A percentile compares a stretch with the other conserved stretches of the same genome.
Conservation (phyloP, 2,888 invertebrate genomes). For the Coleophora deauratella region DNA sequence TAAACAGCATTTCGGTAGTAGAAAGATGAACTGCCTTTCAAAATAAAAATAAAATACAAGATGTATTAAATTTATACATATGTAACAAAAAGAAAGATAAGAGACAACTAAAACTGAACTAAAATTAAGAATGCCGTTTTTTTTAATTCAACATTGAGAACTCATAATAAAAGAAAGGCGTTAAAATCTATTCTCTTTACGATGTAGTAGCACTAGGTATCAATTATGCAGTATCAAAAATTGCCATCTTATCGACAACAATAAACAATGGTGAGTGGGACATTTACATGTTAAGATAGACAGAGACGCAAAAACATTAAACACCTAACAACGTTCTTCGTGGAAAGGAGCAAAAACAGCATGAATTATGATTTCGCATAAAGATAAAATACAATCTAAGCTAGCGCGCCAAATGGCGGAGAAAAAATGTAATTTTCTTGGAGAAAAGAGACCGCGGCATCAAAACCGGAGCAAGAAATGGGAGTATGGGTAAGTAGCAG, state of each 20-base stretch:
- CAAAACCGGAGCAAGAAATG: conserved; percentile 44
- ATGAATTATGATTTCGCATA: conserved; percentile 71
- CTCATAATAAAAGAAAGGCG: too few relatives aligned
- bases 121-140: too few relatives aligned
- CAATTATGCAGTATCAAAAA: conserved; percentile 40
- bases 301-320: conserved; percentile 53
- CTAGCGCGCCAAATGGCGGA: conserved; percentile 59
- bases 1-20: conserved; percentile 33
- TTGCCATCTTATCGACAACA: conserved; percentile 43
- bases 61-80: too few relatives aligned
- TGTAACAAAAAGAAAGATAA: too few relatives aligned
- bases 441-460: conserved; percentile 42
- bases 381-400: conserved; percentile 71
- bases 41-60: neutral
- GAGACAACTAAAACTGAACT: too few relatives aligned
- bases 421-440: conserved; percentile 63
- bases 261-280: conserved; percentile 51
- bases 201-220: conserved; percentile 15
- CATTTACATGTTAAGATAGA: conserved; percentile 44
- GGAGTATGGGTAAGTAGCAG: conserved; percentile 9
- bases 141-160: too few relatives aligned
- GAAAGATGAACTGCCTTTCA: neutral
- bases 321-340: conserved; percentile 47
- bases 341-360: conserved; percentile 54
- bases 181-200: too few relatives aligned